A percentile compares a stretch with the other conserved stretches of the same genome.
Evolutionary conservation across 2,888 invertebrate species (phyloP).

Genomic region (Ariolimax columbianus): DNA sequence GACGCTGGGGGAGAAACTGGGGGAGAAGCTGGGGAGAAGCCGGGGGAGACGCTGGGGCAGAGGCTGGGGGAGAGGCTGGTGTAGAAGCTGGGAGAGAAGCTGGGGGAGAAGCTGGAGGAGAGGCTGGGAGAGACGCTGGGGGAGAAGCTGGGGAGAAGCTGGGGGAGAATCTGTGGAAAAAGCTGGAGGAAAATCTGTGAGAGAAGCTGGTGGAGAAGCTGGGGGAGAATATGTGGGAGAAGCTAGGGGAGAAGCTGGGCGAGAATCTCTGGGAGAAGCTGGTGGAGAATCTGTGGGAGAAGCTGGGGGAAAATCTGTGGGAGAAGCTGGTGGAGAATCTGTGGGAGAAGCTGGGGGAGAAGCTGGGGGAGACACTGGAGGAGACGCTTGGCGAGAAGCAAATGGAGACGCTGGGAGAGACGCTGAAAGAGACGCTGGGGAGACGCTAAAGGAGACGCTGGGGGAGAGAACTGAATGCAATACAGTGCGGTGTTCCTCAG

Average conservation of each 20-base stretch:
- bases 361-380: neutral
- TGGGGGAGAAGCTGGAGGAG: no score
- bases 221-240: slow-evolving; percentile 1
- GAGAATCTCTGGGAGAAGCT: neutral
- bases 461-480: no score
- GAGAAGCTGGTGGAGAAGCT: neutral
- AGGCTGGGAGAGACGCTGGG: no score
- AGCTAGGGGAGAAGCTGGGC: neutral
- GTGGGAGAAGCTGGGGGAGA: neutral
- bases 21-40: no score
- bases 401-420: neutral
- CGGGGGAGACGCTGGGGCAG: neutral
- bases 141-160: neutral
- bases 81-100: no score
- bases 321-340: slow-evolving; percentile 14
- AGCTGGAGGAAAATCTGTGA: neutral
- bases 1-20: neutral
- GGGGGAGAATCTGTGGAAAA: neutral
- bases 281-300: neutral
- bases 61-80: no score
- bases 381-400: neutral
- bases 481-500: no score
- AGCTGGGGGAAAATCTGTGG: slow-evolving; percentile 5
- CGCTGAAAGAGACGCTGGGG: neutral
- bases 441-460: no score